Conservation (phyloP, 2,113 vertebrate species). For the Thalassoma bifasciatum region DNA sequence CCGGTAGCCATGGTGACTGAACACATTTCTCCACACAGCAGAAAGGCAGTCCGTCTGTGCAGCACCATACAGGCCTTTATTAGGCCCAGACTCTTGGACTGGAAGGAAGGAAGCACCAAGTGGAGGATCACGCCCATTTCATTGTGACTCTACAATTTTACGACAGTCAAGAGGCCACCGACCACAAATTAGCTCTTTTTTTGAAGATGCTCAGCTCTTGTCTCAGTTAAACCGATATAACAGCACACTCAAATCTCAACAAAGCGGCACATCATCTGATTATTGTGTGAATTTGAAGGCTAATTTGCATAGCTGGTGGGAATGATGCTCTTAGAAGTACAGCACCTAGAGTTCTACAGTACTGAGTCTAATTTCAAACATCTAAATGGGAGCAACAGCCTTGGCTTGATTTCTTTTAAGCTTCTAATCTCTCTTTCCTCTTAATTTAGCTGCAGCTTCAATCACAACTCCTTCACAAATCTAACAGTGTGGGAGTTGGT, state of each 20-base stretch:
- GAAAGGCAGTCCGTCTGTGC: slow-evolving; percentile 50
- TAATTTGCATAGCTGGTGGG: slow-evolving; percentile 71
- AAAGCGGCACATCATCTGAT: slow-evolving; percentile 70
- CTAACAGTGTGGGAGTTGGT: slow-evolving; percentile 64
- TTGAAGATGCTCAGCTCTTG: slow-evolving; percentile 24
- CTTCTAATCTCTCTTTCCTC: slow-evolving; percentile 75
- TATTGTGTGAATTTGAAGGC: slow-evolving; percentile 59
- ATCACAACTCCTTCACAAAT: slow-evolving; percentile 72
- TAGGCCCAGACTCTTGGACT: slow-evolving; percentile 47
- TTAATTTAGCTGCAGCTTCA: slow-evolving; percentile 71
- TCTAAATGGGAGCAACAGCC: slow-evolving; percentile 73
- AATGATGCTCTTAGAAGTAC: slow-evolving; percentile 67
- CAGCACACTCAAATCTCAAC: slow-evolving; percentile 41
- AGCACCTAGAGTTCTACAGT: slow-evolving; percentile 64
- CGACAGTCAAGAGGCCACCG: slow-evolving; percentile 47
- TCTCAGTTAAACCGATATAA: slow-evolving; percentile 53
- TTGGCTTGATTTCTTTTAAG: slow-evolving; percentile 73
- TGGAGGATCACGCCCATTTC: slow-evolving; percentile 53
- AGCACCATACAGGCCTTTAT: slow-evolving; percentile 58
- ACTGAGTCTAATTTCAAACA: slow-evolving; percentile 75
- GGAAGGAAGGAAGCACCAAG: slow-evolving; percentile 60
- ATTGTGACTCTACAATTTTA: slow-evolving; percentile 67
- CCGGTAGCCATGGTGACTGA: slow-evolving; percentile 76
- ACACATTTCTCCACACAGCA: slow-evolving; percentile 74
- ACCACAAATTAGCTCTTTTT: slow-evolving; percentile 46